phyloP scores from a whole-genome alignment of 2,888 invertebrate genomes.

The Amphipoea lucens region DNA sequence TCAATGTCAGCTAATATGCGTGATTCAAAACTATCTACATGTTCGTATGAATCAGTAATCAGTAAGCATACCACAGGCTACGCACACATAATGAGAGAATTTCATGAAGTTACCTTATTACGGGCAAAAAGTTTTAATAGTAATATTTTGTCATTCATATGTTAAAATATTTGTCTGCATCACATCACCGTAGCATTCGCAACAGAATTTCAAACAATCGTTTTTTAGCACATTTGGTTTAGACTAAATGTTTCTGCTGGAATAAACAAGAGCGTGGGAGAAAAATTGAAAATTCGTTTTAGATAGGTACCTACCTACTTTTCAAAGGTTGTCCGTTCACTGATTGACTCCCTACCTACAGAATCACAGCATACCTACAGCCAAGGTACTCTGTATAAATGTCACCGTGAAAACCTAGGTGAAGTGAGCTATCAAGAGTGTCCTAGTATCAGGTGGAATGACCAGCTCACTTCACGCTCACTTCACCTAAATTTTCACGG shows the following conservation, averaged over 20 bases:
- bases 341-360: background rate
- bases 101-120: slow-evolving; percentile 35
- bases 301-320: background rate
- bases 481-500: no score
- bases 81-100: slow-evolving; percentile 38
- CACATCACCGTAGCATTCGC: slow-evolving; percentile 63
- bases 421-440: no score
- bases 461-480: no score
- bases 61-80: slow-evolving; percentile 33
- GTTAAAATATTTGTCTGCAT: slow-evolving; percentile 61
- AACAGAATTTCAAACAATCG: slow-evolving; percentile 66
- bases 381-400: no score
- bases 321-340: slow-evolving; percentile 16
- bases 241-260: slow-evolving; percentile 43
- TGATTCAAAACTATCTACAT: slow-evolving; percentile 40
- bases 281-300: slow-evolving; percentile 42
- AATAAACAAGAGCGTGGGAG: slow-evolving; percentile 27
- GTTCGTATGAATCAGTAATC: slow-evolving; percentile 43
- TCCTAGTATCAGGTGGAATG: no score
- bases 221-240: slow-evolving; percentile 70
- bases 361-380: slow-evolving; percentile 1
- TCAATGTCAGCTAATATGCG: slow-evolving; percentile 38
- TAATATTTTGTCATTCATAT: slow-evolving; percentile 38
- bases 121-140: slow-evolving; percentile 22
- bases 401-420: no score